These are phyloP conservation scores for Petrocephalus zakoni DNA, from an alignment of 2,113 vertebrate genomes.

Conservation along the genomic window DNA sequence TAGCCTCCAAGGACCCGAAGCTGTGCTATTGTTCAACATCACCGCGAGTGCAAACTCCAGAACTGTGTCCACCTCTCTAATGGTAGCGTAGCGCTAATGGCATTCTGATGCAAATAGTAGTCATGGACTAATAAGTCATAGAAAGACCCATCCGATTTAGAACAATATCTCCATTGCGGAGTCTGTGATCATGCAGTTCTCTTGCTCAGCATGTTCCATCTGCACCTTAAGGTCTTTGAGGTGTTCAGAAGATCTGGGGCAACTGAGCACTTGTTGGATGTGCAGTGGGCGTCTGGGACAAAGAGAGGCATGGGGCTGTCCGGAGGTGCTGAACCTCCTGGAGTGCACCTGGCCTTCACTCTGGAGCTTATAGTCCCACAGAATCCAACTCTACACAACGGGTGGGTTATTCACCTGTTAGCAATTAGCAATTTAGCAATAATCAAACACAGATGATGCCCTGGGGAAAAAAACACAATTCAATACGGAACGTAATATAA, in stretches of 20 bases:
- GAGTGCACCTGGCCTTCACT: background rate
- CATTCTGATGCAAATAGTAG: background rate
- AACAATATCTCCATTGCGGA: background rate
- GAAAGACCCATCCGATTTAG: background rate
- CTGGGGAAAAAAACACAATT: background rate
- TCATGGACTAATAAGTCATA: background rate
- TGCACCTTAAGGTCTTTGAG: background rate
- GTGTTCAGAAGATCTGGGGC: background rate
- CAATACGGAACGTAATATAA: background rate
- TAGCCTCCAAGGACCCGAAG: background rate
- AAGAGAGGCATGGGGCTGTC: background rate
- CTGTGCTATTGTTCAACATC: background rate
- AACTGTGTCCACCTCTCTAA: background rate
- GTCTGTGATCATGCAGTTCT: background rate
- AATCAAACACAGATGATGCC: background rate
- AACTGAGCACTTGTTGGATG: background rate
- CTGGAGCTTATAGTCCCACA: background rate
- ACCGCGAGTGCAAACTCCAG: background rate
- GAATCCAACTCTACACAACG: background rate
- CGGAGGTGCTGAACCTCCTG: background rate
- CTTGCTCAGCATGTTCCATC: background rate
- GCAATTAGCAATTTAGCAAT: background rate
- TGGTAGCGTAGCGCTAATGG: background rate
- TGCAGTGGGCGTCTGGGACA: background rate
- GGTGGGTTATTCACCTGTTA: background rate